Percentiles rank a stretch among this genome's conserved stretches.
Conservation (phyloP, 1,140 invertebrate genomes). For the Tetragonula clypearis region DNA sequence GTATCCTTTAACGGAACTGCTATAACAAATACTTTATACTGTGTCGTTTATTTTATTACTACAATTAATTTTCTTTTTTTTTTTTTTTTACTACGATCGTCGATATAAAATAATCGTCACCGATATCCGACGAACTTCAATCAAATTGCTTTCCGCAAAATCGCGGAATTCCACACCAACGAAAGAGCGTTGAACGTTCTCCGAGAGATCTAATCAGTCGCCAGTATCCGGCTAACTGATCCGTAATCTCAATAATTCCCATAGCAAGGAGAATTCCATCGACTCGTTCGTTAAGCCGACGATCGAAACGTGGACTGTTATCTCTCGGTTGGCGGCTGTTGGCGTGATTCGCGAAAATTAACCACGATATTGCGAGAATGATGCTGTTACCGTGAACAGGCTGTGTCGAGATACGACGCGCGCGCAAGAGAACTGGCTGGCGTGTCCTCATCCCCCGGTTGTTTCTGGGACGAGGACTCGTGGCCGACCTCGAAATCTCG, state of each 20-base stretch:
- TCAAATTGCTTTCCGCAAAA: too few species aligned
- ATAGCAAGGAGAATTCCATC: neutral
- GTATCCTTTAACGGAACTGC: conserved; percentile 9
- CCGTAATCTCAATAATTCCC: neutral
- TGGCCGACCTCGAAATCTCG: conserved; percentile 66
- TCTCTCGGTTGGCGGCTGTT: neutral
- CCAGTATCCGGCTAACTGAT: neutral
- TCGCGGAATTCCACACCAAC: too few species aligned
- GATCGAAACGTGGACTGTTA: neutral
- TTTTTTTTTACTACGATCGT: too few species aligned
- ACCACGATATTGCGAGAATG: conserved; percentile 29
- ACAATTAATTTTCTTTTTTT: too few species aligned
- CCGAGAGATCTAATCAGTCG: too few species aligned
- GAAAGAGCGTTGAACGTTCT: too few species aligned
- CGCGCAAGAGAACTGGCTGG: neutral
- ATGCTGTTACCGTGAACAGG: conserved; percentile 51
- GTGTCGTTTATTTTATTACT: neutral
- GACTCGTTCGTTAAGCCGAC: conserved; percentile 11
- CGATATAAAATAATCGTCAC: too few species aligned
- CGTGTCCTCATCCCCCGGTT: conserved; percentile 27
- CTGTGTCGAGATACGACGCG: conserved; percentile 25
- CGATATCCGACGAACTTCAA: too few species aligned
- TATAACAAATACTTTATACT: neutral
- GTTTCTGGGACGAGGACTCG: conserved; percentile 58
- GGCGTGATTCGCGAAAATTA: conserved; percentile 57